Conservation (phyloP, 2,797 vertebrate species). For the Oryzias sinensis region DNA sequence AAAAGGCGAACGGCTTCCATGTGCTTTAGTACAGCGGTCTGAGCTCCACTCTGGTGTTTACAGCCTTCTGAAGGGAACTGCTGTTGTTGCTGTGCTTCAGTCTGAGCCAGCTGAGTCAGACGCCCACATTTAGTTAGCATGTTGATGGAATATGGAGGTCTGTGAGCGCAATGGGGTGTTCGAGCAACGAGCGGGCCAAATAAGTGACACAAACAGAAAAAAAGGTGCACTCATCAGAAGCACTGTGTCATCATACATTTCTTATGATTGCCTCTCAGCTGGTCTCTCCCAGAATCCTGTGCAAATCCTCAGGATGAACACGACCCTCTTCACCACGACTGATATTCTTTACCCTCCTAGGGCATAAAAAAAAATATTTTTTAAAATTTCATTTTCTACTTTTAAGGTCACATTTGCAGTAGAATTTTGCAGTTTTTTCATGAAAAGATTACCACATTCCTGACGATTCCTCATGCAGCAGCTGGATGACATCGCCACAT, state of each 20-base stretch:
- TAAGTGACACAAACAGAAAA: slow-evolving; percentile 6
- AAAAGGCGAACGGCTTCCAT: slow-evolving; percentile 27
- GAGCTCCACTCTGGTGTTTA: slow-evolving; percentile 25
- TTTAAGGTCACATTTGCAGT: neutral
- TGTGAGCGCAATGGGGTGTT: slow-evolving; percentile 4
- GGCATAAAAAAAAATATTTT: neutral
- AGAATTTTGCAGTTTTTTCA: neutral
- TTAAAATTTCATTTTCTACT: neutral
- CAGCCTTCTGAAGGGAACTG: slow-evolving; percentile 27
- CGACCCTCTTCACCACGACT: slow-evolving; percentile 87
- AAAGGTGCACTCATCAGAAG: slow-evolving; percentile 5
- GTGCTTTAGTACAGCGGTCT: slow-evolving; percentile 41
- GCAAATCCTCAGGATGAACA: slow-evolving; percentile 82
- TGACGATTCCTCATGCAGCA: slow-evolving; percentile 81
- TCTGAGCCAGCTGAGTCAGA: slow-evolving; percentile 8
- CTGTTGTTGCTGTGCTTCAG: slow-evolving; percentile 48
- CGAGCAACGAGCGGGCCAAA: neutral
- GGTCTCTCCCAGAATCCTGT: slow-evolving; percentile 82
- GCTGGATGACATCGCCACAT: slow-evolving; percentile 85
- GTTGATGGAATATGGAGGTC: slow-evolving; percentile 15
- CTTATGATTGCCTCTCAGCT: slow-evolving; percentile 57
- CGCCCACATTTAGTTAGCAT: slow-evolving; percentile 16
- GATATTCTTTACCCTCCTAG: slow-evolving; percentile 88
- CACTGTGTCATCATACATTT: slow-evolving; percentile 16
- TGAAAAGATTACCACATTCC: slow-evolving; percentile 80